A percentile compares a stretch with the other conserved stretches of the same genome.
phyloP scores from a whole-genome alignment of 2,797 vertebrate species.

The Sphenodon punctatus region DNA sequence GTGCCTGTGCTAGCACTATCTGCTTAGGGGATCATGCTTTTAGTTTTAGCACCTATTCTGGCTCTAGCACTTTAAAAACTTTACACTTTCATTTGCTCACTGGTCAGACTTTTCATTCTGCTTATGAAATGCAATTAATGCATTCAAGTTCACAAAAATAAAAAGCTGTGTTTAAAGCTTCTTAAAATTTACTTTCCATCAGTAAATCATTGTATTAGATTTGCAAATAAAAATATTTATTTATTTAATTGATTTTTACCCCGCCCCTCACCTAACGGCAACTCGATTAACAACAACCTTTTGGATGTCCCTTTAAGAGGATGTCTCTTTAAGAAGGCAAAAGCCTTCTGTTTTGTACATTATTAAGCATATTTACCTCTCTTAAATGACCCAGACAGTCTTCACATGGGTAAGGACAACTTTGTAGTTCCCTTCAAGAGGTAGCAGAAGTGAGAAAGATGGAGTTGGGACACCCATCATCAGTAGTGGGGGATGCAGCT shows the following conservation, averaged over 20 bases:
- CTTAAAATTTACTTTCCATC: background rate
- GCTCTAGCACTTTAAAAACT: background rate
- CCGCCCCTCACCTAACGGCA: too few species aligned
- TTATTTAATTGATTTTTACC: too few species aligned
- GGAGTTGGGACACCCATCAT: too few species aligned
- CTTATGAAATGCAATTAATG: background rate
- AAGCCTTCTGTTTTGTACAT: background rate
- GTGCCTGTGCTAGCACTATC: too few species aligned
- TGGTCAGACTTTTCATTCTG: background rate
- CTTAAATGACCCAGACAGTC: too few species aligned
- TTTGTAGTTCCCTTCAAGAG: too few species aligned
- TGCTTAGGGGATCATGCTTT: too few species aligned
- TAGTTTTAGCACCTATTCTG: background rate
- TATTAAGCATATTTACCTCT: background rate
- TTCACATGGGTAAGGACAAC: too few species aligned
- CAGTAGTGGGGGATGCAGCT: too few species aligned
- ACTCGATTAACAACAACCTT: background rate
- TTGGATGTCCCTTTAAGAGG: background rate
- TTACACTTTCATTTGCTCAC: background rate
- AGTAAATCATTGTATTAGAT: background rate
- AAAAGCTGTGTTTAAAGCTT: background rate
- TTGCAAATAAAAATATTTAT: background rate
- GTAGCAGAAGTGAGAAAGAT: too few species aligned
- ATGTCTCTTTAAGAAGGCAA: background rate
- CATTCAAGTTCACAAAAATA: background rate